Conservation (phyloP, 2,888 invertebrate species). For the Ceraclea dissimilis region DNA sequence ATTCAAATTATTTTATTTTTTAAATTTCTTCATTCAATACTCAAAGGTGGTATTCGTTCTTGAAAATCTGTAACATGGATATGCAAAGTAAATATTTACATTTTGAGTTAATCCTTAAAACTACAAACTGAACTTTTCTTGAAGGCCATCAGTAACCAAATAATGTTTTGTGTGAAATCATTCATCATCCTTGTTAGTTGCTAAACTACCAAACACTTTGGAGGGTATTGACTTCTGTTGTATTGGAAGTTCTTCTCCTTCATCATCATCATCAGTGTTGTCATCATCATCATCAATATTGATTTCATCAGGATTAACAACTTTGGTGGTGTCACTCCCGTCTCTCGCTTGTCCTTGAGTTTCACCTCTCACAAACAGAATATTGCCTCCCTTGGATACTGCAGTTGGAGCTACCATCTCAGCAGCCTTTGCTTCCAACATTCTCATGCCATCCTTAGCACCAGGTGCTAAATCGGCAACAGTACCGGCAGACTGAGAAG, state of each 20-base stretch:
- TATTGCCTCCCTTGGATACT: slow-evolving; percentile 47
- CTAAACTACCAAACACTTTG: slow-evolving; percentile 84
- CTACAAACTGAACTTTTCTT: too few species aligned
- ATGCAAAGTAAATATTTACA: too few species aligned
- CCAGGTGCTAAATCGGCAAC: slow-evolving; percentile 67
- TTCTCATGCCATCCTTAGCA: slow-evolving; percentile 79
- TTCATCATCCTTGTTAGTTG: slow-evolving; percentile 32
- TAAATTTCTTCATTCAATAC: too few species aligned
- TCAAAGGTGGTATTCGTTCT: too few species aligned
- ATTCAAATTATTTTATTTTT: too few species aligned
- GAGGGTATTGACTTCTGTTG: slow-evolving; percentile 81
- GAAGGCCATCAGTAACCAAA: too few species aligned
- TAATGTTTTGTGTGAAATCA: too few species aligned
- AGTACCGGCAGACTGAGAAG: slow-evolving; percentile 57
- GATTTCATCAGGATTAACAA: slow-evolving; percentile 83
- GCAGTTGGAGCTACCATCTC: slow-evolving; percentile 50
- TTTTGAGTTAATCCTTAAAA: too few species aligned
- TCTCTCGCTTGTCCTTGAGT: slow-evolving; percentile 63
- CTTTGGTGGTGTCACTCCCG: slow-evolving; percentile 52
- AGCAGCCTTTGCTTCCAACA: slow-evolving; percentile 77
- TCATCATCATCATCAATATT: slow-evolving; percentile 74
- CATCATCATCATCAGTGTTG: slow-evolving; percentile 50
- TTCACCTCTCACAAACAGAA: slow-evolving; percentile 82
- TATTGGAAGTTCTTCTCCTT: slow-evolving; percentile 60
- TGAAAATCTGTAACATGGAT: too few species aligned